Conservation (phyloP, 2,888 invertebrate species). For the Acleris cristana region DNA sequence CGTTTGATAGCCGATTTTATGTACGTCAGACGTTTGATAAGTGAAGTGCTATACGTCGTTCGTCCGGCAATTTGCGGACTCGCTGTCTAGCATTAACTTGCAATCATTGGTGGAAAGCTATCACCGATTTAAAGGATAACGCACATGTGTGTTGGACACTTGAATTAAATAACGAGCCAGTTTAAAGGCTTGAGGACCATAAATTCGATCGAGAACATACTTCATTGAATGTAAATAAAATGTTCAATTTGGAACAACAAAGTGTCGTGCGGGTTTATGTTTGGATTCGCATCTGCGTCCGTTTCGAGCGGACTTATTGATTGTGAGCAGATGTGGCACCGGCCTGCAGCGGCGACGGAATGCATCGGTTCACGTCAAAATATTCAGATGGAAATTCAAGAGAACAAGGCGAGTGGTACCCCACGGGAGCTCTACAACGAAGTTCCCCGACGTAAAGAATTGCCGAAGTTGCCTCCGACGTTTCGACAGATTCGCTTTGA, state of each 20-base stretch:
- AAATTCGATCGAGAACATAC: slow-evolving; percentile 73
- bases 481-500: slow-evolving; percentile 61
- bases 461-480: slow-evolving; percentile 53
- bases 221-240: slow-evolving; percentile 71
- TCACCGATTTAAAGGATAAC: slow-evolving; percentile 41
- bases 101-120: slow-evolving; percentile 25
- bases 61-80: slow-evolving; percentile 19
- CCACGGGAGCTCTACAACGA: slow-evolving; percentile 48
- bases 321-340: slow-evolving; percentile 52
- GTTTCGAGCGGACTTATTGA: slow-evolving; percentile 62
- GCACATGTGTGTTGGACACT: slow-evolving; percentile 45
- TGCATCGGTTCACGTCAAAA: slow-evolving; percentile 53
- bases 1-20: slow-evolving; percentile 30
- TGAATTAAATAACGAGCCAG: slow-evolving; percentile 51
- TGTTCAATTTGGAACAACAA: slow-evolving; percentile 67
- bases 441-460: slow-evolving; percentile 55
- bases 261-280: slow-evolving; percentile 59
- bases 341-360: slow-evolving; percentile 44
- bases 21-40: slow-evolving; percentile 31
- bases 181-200: slow-evolving; percentile 68
- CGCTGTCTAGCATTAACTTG: slow-evolving; percentile 18
- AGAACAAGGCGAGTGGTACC: slow-evolving; percentile 51
- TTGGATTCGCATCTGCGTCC: slow-evolving; percentile 68
- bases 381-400: slow-evolving; percentile 55
- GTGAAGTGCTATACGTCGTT: slow-evolving; percentile 14